Base-by-base conservation (phyloP, 2,797 vertebrate species). In the Chaenodraco wilsoni region DNA sequence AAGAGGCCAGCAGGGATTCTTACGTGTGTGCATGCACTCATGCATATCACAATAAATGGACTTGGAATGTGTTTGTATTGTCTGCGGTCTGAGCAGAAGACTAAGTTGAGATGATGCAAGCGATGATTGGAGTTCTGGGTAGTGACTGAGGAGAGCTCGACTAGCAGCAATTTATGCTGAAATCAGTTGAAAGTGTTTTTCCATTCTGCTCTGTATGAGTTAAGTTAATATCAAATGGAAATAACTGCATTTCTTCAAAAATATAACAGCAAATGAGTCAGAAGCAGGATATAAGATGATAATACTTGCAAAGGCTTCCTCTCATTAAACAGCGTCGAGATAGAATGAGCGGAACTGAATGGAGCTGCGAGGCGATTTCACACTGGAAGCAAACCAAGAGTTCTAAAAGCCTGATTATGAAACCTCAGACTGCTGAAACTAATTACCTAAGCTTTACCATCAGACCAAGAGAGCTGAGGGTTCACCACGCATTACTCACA, bases 1-100 rank as follows among this genome's bases (percentile, higher is more conserved):
- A 82, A 78, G 62, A 72, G 69, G 63, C 81, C 82, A 63, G 33
- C 54, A 61, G 87, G 77, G 69, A 78, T 64, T 69, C 41, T 43
- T 57, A 12, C 27, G 46, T 54, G 60, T 52, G 37, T 72, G 59
- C 33, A 37, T 51, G 21, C 74, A 63, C 33, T 58, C 68, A 46
- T 62, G 73, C 77, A 65, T 37, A 23, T 51, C 37, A 44, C 33
- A 52, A 23, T 14, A 2, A 45, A 13, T 58, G 71, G 68, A 76
- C 72, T 65, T 41, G 41, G 10, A 57, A 37, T 49, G 40, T 79
- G 66, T 74, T 57, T n/a, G 19, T 31, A 49, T 40, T 23, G 60
- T 71, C 46, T 2, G 7, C 27, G 19, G 49, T 59, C 21, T 58
- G 14, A 59, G 55, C 37, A 63, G 50, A 21, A 40, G 61, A 67